phyloP scores from a whole-genome alignment of 2,113 vertebrate species.

The Mesitornis unicolor region DNA sequence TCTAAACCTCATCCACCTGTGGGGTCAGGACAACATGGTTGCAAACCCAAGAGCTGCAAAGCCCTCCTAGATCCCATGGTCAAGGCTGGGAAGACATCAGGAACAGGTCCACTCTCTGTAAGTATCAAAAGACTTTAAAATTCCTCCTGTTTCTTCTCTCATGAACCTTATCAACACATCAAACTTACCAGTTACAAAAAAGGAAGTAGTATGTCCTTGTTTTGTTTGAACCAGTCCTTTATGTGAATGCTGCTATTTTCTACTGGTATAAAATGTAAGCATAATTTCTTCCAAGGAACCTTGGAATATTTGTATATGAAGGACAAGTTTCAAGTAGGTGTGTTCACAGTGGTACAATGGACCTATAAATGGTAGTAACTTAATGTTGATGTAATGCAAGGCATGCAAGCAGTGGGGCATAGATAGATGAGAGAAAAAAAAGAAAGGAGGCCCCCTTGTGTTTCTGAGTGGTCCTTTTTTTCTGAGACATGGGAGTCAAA shows the following conservation, averaged over 20 bases:
- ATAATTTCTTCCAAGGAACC: background rate
- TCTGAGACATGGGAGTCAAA: accelerated
- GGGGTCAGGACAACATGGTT: background rate
- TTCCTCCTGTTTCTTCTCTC: background rate
- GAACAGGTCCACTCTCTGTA: background rate
- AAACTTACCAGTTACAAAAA: background rate
- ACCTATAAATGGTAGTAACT: background rate
- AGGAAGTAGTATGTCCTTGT: background rate
- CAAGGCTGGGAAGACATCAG: background rate
- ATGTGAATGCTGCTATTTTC: background rate
- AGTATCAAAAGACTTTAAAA: background rate
- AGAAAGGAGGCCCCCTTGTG: background rate
- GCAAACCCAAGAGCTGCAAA: background rate
- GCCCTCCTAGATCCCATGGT: background rate
- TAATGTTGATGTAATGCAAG: background rate
- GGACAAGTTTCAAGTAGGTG: background rate
- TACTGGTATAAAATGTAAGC: background rate
- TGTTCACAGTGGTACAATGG: background rate
- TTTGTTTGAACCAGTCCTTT: background rate
- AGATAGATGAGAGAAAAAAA: background rate
- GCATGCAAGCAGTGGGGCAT: background rate
- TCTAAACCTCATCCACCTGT: background rate
- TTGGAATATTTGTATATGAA: background rate
- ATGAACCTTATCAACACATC: background rate
- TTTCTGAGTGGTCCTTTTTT: background rate